Base-by-base conservation (phyloP, 1,140 invertebrate species). In the Metopolophium dirhodum region DNA sequence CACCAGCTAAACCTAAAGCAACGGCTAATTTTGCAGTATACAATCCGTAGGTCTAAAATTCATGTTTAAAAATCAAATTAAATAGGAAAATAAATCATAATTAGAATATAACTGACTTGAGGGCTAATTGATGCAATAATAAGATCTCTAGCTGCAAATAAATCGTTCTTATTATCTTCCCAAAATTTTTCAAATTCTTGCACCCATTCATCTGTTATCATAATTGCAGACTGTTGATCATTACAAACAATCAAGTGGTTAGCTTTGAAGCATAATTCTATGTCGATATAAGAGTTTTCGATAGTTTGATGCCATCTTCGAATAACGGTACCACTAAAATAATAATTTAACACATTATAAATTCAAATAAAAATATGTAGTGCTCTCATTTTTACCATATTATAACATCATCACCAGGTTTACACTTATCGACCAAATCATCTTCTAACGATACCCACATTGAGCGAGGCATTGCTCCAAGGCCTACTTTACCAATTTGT, bases 1-100 rank as follows among this genome's bases (percentile, higher is more conserved):
- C 97, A 35, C 97, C 97, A 93, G 96, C 96, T 94, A 98, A 94
- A 89, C 97, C 96, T 85, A 98, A 95, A 82, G 97, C 96, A 61
- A 98, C 95, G 26, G 98, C 97, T 93, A 99, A 95, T 96, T 99
- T 99, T 11, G 98, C 97, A 87, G 97, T 95, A 95, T 98, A 98
- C 94, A 99, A 95, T 30, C 98, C 98, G 95, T 97, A 98, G 18
- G 99, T 96, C 97, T 98, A 95, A 47, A 92, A 51, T 83, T 68
- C 23, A 49, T 89, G 61, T n/a, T 54, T 68, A 41, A 41, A 86
- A 35, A 94, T 54, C 14, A 89, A 37, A 89, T 57, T 20, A 89
- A 89, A 26, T 37, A 57, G 4, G 30, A 77, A n/a, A 4, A 54
- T 57, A 57, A 57, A 26, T 41, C 3, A 57, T 54, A 11, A 37